Base-by-base conservation (phyloP, 2,113 vertebrate genomes). In the Callorhinus ursinus region DNA sequence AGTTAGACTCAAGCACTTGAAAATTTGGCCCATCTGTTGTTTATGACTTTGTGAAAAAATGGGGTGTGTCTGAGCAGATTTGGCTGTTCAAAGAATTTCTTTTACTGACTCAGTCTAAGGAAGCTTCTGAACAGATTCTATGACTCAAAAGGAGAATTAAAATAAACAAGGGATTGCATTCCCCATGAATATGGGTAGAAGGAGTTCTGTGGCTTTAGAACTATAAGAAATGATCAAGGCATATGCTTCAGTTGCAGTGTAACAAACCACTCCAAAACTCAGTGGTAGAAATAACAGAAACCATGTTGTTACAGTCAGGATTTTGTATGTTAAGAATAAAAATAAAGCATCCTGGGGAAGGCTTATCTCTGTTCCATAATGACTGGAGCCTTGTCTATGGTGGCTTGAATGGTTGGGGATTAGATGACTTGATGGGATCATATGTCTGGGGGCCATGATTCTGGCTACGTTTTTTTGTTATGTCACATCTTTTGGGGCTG, bases 241-340 rank as follows among this genome's bases (percentile, higher is more conserved):
- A 69, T 71, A 84, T 71, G 19, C 12, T 69, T 36, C 71, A 96
- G 11, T 63, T 89, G 9, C 46, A 85, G 14, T 71, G 10, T 80
- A 85, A 72, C 7, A 42, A 71, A 71, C 8, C 31, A 86, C 24
- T 86, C 15, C 61, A 85, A 65, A 90, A 81, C 61, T 59, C 63
- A 65, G 24, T 57, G 21, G 85, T 80, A 72, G 18, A 71, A 24
- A 33, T 7, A 46, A 51, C 18, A 84, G 46, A 71, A 86, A 59
- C 4, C 18, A 79, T 92, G 63, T 82, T 87, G 26, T 87, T 94
- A 81, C 49, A 86, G 63, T 57, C 55, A 95, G 80, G 36, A 80
- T 24, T 93, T 93, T 89, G 36, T 80, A 39, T 42, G 12, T 63
- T 72, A 93, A 81, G 49, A 86, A 67, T 90, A 72, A 86, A 85